A percentile compares a stretch with the other conserved stretches of the same genome.
Conservation (phyloP, 2,888 invertebrate genomes). For the Ecliptopera silaceata region DNA sequence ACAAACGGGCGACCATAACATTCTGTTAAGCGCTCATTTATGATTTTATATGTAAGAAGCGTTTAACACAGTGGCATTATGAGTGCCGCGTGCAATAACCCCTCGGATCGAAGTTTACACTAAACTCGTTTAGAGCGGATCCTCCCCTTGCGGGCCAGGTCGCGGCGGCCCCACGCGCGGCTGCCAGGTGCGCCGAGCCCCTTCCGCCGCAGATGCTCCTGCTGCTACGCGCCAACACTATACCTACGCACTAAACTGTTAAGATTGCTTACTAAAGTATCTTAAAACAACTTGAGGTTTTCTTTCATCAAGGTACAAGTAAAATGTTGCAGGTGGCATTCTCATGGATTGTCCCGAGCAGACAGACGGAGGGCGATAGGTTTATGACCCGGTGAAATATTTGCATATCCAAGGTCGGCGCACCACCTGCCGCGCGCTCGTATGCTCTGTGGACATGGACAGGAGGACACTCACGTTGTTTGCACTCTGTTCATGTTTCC, state of each 20-base stretch:
- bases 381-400: conserved; percentile 61
- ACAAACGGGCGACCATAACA: conserved; percentile 34
- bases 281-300: background rate
- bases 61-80: conserved; percentile 44
- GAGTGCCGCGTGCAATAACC: conserved; percentile 48
- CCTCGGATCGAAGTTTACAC: conserved; percentile 53
- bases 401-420: conserved; percentile 65
- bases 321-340: conserved; percentile 23
- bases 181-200: conserved; percentile 70
- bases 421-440: conserved; percentile 56
- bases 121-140: conserved; percentile 57
- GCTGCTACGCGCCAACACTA: conserved; percentile 12
- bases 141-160: conserved; percentile 57
- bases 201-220: conserved; percentile 64
- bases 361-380: conserved; percentile 47
- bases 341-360: conserved; percentile 39
- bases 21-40: conserved; percentile 42
- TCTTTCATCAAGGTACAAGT: background rate
- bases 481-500: conserved; percentile 22
- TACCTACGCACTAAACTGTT: background rate
- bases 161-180: conserved; percentile 66
- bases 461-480: conserved; percentile 16
- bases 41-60: conserved; percentile 49
- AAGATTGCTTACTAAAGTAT: background rate
- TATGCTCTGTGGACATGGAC: conserved; percentile 25